phyloP scores from a whole-genome alignment of 2,888 invertebrate genomes.

The Nowickia ferox region DNA sequence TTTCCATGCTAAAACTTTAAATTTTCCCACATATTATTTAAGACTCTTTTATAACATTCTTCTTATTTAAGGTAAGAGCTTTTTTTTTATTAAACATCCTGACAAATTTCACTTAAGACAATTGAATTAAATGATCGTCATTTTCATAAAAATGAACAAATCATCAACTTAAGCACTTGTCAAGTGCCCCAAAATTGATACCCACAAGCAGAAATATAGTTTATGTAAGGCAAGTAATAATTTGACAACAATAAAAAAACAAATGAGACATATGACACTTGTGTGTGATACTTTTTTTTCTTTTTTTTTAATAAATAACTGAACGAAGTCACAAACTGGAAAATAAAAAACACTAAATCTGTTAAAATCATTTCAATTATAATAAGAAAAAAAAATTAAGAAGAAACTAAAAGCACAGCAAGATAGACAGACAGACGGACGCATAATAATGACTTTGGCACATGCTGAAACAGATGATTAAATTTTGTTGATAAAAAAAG shows the following conservation, averaged over 20 bases:
- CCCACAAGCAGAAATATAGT: background rate
- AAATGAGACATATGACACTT: conserved; percentile 67
- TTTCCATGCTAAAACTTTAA: background rate
- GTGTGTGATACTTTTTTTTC: conserved; percentile 36
- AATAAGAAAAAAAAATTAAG: conserved; percentile 34
- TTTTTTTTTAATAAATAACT: conserved; percentile 44
- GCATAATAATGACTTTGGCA: conserved; percentile 64
- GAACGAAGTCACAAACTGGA: conserved; percentile 29
- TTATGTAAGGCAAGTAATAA: conserved; percentile 45
- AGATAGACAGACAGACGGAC: conserved; percentile 4
- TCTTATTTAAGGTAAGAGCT: conserved; percentile 9
- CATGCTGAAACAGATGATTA: conserved; percentile 66
- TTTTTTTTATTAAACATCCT: conserved; percentile 57
- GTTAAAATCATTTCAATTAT: conserved; percentile 58
- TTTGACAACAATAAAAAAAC: conserved; percentile 58
- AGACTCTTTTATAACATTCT: background rate
- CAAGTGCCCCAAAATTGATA: background rate
- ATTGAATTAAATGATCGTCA: conserved; percentile 62
- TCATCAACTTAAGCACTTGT: conserved; percentile 37
- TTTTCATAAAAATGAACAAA: conserved; percentile 59
- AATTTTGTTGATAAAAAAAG: conserved; percentile 57
- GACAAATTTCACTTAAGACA: conserved; percentile 73
- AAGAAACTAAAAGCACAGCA: conserved; percentile 39
- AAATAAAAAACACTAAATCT: conserved; percentile 40
- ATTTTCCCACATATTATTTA: too few relatives aligned